Base-by-base conservation (phyloP, 2,888 invertebrate species). In the Ectemnius lituratus region DNA sequence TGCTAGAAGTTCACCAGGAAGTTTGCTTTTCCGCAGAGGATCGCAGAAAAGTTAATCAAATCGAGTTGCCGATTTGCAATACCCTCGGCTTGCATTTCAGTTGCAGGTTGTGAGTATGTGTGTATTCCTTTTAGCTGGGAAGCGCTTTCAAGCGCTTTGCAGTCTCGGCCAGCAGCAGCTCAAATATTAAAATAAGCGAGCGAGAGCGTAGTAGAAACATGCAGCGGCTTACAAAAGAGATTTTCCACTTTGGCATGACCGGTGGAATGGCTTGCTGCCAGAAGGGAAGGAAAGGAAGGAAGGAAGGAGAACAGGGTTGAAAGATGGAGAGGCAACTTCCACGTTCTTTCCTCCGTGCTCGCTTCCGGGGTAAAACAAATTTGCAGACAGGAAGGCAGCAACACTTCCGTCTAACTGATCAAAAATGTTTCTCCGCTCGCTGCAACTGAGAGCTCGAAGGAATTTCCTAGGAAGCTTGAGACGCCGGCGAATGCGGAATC, bases 141-240 rank as follows among this genome's bases (percentile, higher is more conserved):
- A 37, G 76, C 74, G 86, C 85, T 87, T 85, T 87, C 87, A 85
- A 71, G 80, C 81, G 8, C 11, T 6, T 37, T 37, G 5, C 37
- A 37, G 79, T 82, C 84, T 84, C 80, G 80, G 78, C 81, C 78
- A 67, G 79, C 69, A 76, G 76, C 81, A 79, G 78, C 80, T 86
- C 80, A 84, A 86, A 86, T 85, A 86, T 86, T 86, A 86, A 86
- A 86, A 86, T 86, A 82, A 86, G 84, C 84, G 85, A 81, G 75
- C 78, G 74, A 78, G 79, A 81, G 84, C 37, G 37, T 79, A 83
- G 82, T 80, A 84, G 82, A 85, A 86, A 83, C 85, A 84, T 79
- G 85, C 81, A 70, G 70, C 80, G 73, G 84, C 87, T 87, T 86
- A 86, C 86, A 87, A 87, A 87, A 85, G 86, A 87, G 87, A 87